These are phyloP conservation scores for Cephalopholis sonnerati DNA, from an alignment of 2,113 vertebrate genomes.

Conservation along the genomic window DNA sequence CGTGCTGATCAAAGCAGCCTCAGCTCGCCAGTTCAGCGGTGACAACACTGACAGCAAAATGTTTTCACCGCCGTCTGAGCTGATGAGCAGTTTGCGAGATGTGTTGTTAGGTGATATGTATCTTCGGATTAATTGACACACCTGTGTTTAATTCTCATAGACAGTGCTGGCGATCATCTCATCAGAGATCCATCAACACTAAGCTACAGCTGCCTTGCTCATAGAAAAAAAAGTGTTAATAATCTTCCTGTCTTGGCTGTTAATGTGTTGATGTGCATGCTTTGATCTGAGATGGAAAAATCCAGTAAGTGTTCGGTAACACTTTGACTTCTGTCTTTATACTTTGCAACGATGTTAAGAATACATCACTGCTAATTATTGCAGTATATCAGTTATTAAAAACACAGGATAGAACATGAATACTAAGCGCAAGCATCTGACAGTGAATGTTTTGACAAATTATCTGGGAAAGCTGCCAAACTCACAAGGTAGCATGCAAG, in stretches of 20 bases:
- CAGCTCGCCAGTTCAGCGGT: slow-evolving; percentile 40
- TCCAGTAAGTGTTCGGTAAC: slow-evolving; percentile 42
- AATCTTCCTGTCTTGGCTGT: slow-evolving; percentile 65
- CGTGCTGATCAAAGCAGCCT: slow-evolving; percentile 82
- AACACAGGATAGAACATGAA: not conserved
- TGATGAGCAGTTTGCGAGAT: slow-evolving; percentile 63
- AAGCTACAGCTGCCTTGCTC: slow-evolving; percentile 71
- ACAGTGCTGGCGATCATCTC: slow-evolving; percentile 65
- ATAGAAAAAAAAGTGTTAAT: slow-evolving; percentile 60
- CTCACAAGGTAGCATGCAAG: too few relatives aligned
- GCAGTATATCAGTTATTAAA: slow-evolving; percentile 2
- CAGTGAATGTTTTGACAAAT: not conserved
- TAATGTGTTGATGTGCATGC: slow-evolving; percentile 69
- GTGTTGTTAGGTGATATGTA: slow-evolving; percentile 67
- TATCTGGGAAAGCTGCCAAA: too few relatives aligned
- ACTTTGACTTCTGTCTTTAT: slow-evolving; percentile 9
- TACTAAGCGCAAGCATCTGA: not conserved
- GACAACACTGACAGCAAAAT: slow-evolving; percentile 73
- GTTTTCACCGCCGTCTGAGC: slow-evolving; percentile 64
- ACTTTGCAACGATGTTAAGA: not conserved
- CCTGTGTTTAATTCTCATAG: slow-evolving; percentile 82
- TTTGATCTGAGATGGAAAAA: slow-evolving; percentile 59
- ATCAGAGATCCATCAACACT: slow-evolving; percentile 79
- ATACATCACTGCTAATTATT: not conserved
- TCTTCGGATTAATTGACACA: slow-evolving; percentile 83